Base-by-base conservation (phyloP, 1,140 invertebrate genomes). In the Aphidius gifuensis region DNA sequence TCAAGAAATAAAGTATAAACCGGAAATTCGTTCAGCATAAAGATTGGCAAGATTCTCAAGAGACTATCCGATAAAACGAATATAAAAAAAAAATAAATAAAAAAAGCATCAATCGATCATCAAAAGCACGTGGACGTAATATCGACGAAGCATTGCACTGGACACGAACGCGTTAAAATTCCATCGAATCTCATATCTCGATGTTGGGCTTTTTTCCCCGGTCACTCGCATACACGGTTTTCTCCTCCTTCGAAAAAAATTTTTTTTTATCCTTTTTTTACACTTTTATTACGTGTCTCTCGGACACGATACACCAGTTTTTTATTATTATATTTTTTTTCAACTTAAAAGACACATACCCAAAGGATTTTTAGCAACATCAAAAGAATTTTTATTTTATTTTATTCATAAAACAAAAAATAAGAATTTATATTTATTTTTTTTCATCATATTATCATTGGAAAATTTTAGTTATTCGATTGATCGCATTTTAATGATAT, bases 81-180 rank as follows among this genome's bases (percentile, higher is more conserved):
- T 32, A 32, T 32, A 32, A 32, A 32, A 32, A 32, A 32, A 32
- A 32, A 32, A 32, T 32, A 32, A 40, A 16, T 46, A 9, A 45
- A 38, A 39, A 32, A 54, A 55, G 42, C 47, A 45, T 50, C 55
- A 53, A 60, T 63, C 64, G 61, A 66, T 66, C 64, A 66, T 66
- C 64, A 66, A 66, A 55, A 66, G 64, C 60, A 60, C 64, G 61
- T 63, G 61, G 61, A 58, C 48, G 61, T 57, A 63, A 63, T 63
- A 63, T 63, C 61, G 61, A 63, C 56, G 61, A 63, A 55, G 47
- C 45, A n/a, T 9, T 9, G 51, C 42, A 21, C 40, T 58, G 47
- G 61, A 55, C 53, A 55, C 49, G 54, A 63, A 63, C 55, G 43
- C 55, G 61, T 63, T 63, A 58, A 63, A 63, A 63, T 63, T 63